Evolutionary conservation across 2,888 invertebrate genomes (phyloP), one percentile per base, ranked within the genome.

Genomic region (Netelia fuscicornis): DNA sequence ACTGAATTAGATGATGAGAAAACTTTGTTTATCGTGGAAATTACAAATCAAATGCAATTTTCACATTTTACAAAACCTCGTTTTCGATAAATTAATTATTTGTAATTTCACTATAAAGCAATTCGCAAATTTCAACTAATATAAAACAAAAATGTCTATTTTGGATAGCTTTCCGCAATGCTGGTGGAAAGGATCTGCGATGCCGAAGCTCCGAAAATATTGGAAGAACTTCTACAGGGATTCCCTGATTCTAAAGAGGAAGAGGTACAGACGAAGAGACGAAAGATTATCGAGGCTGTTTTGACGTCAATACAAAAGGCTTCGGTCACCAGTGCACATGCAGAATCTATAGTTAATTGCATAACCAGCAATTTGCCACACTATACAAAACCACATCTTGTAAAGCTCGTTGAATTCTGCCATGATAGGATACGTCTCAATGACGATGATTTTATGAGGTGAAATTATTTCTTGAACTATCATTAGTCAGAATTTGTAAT

Each of bases 401-500:
- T 95, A 2, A 94, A 95, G 88, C 92, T 96, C 2, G 94, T 95
- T 20, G 95, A 95, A 85, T 94, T 95, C 87, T 96, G 96, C 88
- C 89, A 95, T 1, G 94, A 95, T 58, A 94, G 94, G 65, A 94
- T 96, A 80, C 94, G 95, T 86, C 92, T 93, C 23, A 95, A 95
- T 52, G 94, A 94, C 86, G 94, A 94, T 20, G 94, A 94, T 81
- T 94, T 94, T 89, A 94, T 94, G 87, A 94, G 94, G 95, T 94
- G 90, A 86, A 68, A 11, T 42, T 58, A 17, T 2, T 52, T 54
- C 11, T 6, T 71, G 20, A 74, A 52, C 17, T 58, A 17, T 52
- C 9, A 65, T 48, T 10, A 23, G 10, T 74, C 52, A 13, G 0
- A 25, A 37, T 54, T n/a, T 83, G 23, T 20, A 20, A 20, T 60